Conservation (phyloP, 2,888 invertebrate genomes). For the Vesta saturnalis region DNA sequence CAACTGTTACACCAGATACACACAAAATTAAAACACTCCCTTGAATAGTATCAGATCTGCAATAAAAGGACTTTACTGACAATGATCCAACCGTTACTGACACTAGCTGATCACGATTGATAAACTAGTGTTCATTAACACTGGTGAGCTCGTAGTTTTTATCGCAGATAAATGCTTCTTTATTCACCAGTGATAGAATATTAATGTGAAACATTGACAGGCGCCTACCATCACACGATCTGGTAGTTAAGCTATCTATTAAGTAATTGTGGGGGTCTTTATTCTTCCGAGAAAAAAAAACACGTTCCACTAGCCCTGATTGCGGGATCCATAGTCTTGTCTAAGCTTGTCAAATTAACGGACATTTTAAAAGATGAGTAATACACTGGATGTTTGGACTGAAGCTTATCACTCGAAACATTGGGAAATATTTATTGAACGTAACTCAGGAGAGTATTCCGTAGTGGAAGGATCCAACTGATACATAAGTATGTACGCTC, state of each 20-base stretch:
- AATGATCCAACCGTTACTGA: too few relatives aligned
- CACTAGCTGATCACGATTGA: too few relatives aligned
- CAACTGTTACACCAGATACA: too few relatives aligned
- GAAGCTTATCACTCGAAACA: neutral
- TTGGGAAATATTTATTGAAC: neutral
- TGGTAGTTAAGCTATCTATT: neutral
- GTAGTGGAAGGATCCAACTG: neutral
- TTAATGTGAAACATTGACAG: too few relatives aligned
- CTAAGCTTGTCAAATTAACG: neutral
- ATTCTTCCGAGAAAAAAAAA: neutral
- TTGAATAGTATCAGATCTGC: too few relatives aligned
- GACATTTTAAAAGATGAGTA: neutral
- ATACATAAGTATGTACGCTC: neutral
- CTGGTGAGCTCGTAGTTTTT: too few relatives aligned
- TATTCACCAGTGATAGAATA: too few relatives aligned
- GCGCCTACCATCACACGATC: too few relatives aligned
- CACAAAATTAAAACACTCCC: too few relatives aligned
- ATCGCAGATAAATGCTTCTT: too few relatives aligned
- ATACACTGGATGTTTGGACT: neutral
- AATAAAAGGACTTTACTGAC: too few relatives aligned
- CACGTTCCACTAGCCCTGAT: neutral
- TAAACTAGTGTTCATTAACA: too few relatives aligned
- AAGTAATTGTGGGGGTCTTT: neutral
- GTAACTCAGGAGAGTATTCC: neutral
- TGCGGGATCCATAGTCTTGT: neutral